Base-by-base conservation (phyloP, 2,797 vertebrate genomes). In the Scolopax rusticola region DNA sequence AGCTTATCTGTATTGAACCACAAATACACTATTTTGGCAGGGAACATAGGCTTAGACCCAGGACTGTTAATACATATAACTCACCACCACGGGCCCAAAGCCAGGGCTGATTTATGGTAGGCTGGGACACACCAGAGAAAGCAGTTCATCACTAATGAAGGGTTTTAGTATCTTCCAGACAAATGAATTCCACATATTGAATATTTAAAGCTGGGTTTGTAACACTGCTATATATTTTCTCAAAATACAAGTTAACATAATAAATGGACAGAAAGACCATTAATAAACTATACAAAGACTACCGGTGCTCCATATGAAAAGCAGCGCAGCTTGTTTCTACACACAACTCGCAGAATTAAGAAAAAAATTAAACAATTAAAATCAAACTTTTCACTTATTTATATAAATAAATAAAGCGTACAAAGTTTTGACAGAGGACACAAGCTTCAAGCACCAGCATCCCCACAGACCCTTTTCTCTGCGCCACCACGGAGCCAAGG, bases 201-300 rank as follows among this genome's bases (percentile, higher is more conserved):
- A 95, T 96, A 94, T 93, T 95, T 91, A 96, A 96, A 96, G 90
- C 83, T 18, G 53, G 41, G 70, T 91, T 86, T 84, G 78, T 90
- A 95, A 92, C 74, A 86, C 85, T 28, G 25, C 78, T 60, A 95
- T 94, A 77, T 96, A 86, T 96, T 93, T 93, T 69, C 73, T 89
- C 85, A 94, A 95, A 96, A 95, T 19, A 84, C 75, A 84, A 96
- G 90, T 95, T 97, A 95, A 86, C 48, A 36, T 94, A 95, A 93
- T 60, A 93, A 76, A 94, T 33, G 45, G 68, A 23, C 53, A 71
- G 19, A 74, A 88, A 64, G 10, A 21, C 33, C 83, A 89, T 95
- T 94, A 95, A 92, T 89, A 95, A 92, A 59, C 56, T 53, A 59
- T 4, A 71, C 27, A 28, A 53, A 60, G 47, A 17, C 25, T 10